phyloP scores from a whole-genome alignment of 2,888 invertebrate species.

The Archips xylosteana region DNA sequence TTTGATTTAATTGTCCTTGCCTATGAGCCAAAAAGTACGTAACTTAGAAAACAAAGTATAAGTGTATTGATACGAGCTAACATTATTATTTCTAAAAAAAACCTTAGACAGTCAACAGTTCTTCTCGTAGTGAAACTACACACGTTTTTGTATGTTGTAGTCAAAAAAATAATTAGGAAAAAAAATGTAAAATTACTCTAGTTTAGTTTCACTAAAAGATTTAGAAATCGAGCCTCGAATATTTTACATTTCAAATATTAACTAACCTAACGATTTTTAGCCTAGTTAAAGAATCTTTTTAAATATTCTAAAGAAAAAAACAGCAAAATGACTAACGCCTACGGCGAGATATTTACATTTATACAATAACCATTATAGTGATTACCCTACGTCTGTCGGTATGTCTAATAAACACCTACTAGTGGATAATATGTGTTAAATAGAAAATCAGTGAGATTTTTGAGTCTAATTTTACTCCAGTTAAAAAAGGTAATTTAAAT shows the following conservation, averaged over 20 bases:
- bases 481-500: no score
- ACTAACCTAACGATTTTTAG: constrained; percentile 16
- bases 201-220: constrained; percentile 8
- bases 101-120: no score
- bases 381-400: neutral
- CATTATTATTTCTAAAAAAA: no score
- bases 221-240: constrained; percentile 28
- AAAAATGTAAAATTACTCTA: neutral
- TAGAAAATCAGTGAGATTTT: no score
- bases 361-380: constrained; percentile 21
- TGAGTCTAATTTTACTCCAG: no score
- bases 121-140: no score
- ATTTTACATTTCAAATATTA: constrained; percentile 3
- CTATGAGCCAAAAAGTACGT: no score
- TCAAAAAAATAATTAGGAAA: neutral
- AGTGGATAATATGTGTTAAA: neutral
- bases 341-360: constrained; percentile 20
- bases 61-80: no score
- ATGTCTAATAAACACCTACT: neutral
- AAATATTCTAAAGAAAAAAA: constrained; percentile 24
- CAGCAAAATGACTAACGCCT: constrained; percentile 38
- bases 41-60: no score
- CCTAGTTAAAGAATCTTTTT: constrained; percentile 17
- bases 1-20: no score
- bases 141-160: neutral